phyloP scores from a whole-genome alignment of 2,797 vertebrate species.

The Phrynocephalus forsythii region DNA sequence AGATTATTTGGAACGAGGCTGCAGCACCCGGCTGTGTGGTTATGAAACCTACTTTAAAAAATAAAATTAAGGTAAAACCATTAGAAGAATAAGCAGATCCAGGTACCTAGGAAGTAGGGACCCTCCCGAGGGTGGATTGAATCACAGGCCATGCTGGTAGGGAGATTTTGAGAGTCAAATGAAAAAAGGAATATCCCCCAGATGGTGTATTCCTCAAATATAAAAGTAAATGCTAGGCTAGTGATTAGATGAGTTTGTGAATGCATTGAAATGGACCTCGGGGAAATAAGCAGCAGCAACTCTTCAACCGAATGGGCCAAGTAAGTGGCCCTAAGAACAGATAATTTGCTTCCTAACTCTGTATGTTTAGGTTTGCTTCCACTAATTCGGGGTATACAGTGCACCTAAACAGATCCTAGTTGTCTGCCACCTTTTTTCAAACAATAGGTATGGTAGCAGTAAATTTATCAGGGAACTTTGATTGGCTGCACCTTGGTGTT shows the following conservation, averaged over 20 bases:
- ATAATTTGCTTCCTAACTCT: not conserved
- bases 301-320: not conserved
- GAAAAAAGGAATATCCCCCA: not conserved
- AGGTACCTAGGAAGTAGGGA: not conserved
- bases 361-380: not conserved
- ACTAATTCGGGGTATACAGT: not conserved
- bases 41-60: not conserved
- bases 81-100: not conserved
- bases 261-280: not conserved
- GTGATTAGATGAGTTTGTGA: not conserved
- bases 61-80: not conserved
- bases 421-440: not conserved
- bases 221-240: not conserved
- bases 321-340: not conserved
- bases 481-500: not conserved
- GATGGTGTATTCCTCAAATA: too few relatives aligned
- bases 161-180: not conserved
- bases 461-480: not conserved
- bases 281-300: not conserved
- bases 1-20: not conserved
- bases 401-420: not conserved
- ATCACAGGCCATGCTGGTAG: not conserved
- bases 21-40: not conserved
- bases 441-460: not conserved
- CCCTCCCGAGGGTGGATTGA: too few relatives aligned